Conservation (phyloP, 1,140 invertebrate species). For the Drosophila novamexicana region DNA sequence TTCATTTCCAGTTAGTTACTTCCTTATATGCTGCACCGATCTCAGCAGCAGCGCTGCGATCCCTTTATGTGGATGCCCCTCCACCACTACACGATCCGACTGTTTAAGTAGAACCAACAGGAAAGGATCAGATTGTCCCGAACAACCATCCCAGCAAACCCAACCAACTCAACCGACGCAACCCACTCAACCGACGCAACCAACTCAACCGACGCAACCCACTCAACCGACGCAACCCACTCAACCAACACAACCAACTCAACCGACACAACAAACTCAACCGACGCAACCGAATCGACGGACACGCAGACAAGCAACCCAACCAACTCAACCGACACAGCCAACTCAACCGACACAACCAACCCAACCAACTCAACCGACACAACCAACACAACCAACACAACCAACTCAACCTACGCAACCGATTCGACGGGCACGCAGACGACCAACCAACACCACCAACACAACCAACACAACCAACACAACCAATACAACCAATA, state of each 20-base stretch:
- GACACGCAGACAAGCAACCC: background rate
- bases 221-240: background rate
- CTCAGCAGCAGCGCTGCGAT: background rate
- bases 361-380: background rate
- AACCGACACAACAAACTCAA: background rate
- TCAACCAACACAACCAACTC: background rate
- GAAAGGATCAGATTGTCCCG: too few species aligned
- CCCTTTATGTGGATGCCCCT: background rate
- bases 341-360: background rate
- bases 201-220: background rate
- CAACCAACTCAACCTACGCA: background rate
- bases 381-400: background rate
- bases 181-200: background rate
- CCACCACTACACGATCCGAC: background rate
- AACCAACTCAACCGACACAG: background rate
- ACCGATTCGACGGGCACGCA: background rate
- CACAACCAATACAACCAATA: background rate
- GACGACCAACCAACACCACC: background rate
- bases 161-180: background rate
- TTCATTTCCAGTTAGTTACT: background rate
- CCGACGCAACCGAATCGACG: conserved; percentile 4
- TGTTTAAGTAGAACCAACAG: too few species aligned
- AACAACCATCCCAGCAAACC: background rate
- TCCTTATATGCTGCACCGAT: background rate
- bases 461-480: background rate